Percentiles rank a stretch among this genome's conserved stretches.
phyloP scores from a whole-genome alignment of 2,113 vertebrate genomes.

The Oncorhynchus masou region DNA sequence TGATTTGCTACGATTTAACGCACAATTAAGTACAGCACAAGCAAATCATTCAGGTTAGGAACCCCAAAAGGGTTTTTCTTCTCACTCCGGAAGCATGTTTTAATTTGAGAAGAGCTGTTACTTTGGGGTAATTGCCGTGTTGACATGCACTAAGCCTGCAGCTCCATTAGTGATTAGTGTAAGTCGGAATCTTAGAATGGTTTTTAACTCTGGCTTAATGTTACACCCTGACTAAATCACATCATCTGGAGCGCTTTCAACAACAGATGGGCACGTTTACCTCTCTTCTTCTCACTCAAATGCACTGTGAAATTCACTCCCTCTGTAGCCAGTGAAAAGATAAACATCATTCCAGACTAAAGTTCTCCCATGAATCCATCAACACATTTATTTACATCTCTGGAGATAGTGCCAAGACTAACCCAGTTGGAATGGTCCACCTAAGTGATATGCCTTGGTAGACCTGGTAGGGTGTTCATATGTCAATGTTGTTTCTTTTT shows the following conservation, averaged over 20 bases:
- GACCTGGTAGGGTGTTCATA: too few species aligned
- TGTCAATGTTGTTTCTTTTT: too few species aligned
- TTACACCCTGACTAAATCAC: slow-evolving; percentile 11
- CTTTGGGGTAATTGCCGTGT: background rate
- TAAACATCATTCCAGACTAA: background rate
- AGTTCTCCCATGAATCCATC: too few species aligned
- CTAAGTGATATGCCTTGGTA: too few species aligned
- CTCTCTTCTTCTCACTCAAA: background rate
- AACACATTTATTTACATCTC: too few species aligned
- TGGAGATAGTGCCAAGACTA: too few species aligned
- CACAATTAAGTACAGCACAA: background rate
- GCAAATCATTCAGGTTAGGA: background rate
- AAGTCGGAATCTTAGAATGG: slow-evolving; percentile 19
- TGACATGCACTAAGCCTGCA: background rate
- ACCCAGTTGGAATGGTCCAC: too few species aligned
- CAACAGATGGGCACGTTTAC: slow-evolving; percentile 1
- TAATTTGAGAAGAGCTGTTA: background rate
- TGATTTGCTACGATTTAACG: background rate
- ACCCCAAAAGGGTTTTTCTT: background rate
- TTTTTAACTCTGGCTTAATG: slow-evolving; percentile 19
- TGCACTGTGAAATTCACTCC: background rate
- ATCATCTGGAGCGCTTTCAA: slow-evolving; percentile 15
- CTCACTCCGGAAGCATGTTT: background rate
- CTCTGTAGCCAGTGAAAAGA: background rate
- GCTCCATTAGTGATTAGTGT: slow-evolving; percentile 16